These are phyloP conservation scores for Conger conger DNA, from an alignment of 2,113 vertebrate species.

Conservation along the genomic window DNA sequence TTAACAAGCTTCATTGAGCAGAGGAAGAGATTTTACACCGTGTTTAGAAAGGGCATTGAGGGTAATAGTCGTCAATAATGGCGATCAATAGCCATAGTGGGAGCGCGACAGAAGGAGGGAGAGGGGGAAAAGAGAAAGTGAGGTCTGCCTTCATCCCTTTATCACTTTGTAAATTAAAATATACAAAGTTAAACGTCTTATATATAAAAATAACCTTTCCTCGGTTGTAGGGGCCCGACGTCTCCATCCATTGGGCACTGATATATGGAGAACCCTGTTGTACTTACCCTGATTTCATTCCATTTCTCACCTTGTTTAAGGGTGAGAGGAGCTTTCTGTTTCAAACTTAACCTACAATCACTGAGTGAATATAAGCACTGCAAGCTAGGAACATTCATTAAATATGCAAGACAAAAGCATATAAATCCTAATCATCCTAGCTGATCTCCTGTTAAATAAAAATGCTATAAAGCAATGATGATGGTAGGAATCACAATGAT, in stretches of 20 bases:
- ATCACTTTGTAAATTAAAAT: no score
- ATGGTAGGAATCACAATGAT: neutral
- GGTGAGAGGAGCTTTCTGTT: neutral
- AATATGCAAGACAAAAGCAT: no score
- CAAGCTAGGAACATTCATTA: neutral
- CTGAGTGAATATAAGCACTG: neutral
- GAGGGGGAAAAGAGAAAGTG: neutral
- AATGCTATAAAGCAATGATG: neutral
- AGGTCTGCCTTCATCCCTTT: neutral
- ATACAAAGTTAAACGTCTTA: no score
- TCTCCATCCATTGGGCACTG: neutral
- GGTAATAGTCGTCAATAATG: constrained; percentile 19
- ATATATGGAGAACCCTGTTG: neutral
- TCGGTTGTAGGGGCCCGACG: neutral
- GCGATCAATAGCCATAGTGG: neutral
- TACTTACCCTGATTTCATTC: neutral
- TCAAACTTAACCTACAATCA: neutral
- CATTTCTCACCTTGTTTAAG: neutral
- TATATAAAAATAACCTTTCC: neutral
- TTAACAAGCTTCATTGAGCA: constrained; percentile 22
- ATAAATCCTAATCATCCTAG: no score
- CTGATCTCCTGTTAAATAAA: no score
- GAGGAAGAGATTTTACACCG: constrained; percentile 4
- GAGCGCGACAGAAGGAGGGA: neutral
- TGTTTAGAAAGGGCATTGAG: constrained; percentile 22